These are phyloP conservation scores for Daktulosphaira vitifoliae DNA, from an alignment of 1,140 invertebrate genomes.

Conservation along the genomic window DNA sequence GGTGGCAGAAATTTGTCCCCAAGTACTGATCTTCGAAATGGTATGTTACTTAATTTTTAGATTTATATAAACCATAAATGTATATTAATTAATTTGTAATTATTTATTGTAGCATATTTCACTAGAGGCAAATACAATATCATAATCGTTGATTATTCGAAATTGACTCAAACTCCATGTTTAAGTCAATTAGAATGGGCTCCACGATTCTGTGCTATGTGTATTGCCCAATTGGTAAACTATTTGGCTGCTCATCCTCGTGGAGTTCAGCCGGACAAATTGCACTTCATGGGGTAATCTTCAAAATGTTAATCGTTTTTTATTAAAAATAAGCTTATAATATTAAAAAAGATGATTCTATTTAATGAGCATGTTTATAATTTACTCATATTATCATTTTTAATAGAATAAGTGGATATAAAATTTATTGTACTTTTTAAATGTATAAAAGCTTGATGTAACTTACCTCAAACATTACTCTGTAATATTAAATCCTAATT, in stretches of 20 bases:
- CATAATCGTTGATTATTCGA: slow-evolving; percentile 75
- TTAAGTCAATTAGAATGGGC: slow-evolving; percentile 73
- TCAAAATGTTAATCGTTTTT: background rate
- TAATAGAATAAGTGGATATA: no score
- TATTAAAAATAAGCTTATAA: no score
- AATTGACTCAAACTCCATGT: slow-evolving; percentile 71
- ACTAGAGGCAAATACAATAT: slow-evolving; percentile 70
- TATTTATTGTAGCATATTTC: slow-evolving; percentile 57
- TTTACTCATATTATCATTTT: background rate
- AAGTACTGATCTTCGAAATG: slow-evolving; percentile 67
- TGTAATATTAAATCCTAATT: no score
- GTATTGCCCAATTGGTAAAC: slow-evolving; percentile 68
- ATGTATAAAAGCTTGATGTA: no score
- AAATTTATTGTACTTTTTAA: no score
- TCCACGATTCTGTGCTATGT: slow-evolving; percentile 67
- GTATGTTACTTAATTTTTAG: slow-evolving; percentile 38
- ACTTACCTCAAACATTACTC: no score
- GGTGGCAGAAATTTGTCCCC: slow-evolving; percentile 67
- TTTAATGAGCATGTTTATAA: no score
- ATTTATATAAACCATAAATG: no score
- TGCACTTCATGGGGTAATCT: slow-evolving; percentile 61
- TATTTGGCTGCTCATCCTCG: slow-evolving; percentile 68
- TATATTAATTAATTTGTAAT: no score
- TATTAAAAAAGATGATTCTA: no score
- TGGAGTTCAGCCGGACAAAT: slow-evolving; percentile 57